Evolutionary conservation across 2,113 vertebrate species (phyloP).

Genomic region (Pithys albifrons): DNA sequence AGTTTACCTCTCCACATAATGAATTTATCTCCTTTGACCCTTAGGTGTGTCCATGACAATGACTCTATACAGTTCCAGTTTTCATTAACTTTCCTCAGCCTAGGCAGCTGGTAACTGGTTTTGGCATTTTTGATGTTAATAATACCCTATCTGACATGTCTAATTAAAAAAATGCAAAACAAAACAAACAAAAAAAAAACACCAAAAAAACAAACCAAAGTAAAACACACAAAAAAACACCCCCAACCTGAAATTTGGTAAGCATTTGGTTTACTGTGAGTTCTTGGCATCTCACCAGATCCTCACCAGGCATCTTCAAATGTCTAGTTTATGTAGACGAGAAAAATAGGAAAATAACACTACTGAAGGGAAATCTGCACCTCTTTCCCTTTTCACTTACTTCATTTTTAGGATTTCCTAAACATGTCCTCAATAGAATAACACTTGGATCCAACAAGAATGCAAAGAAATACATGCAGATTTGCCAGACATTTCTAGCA

Average conservation of each 20-base stretch:
- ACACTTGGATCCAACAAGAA: not conserved
- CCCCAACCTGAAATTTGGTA: not conserved
- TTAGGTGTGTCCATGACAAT: not conserved
- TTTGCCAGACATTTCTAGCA: not conserved
- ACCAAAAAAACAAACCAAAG: not conserved
- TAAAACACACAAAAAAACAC: not conserved
- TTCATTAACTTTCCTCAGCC: not conserved
- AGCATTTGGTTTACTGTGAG: not conserved
- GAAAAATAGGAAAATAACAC: not conserved
- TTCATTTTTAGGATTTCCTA: not conserved
- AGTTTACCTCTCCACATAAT: not conserved
- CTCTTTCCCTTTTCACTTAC: not conserved
- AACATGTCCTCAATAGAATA: not conserved
- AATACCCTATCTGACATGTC: not conserved
- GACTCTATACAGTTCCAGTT: not conserved
- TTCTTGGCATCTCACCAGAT: not conserved
- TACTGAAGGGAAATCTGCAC: not conserved
- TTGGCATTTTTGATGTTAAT: not conserved
- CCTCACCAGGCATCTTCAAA: not conserved
- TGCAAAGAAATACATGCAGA: not conserved
- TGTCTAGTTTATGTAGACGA: not conserved
- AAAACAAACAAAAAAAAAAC: not conserved
- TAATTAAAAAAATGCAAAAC: not conserved
- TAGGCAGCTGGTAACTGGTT: not conserved
- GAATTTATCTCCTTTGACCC: not conserved